These are phyloP conservation scores for Siniperca undulata DNA, from an alignment of 2,797 vertebrate genomes.

Conservation along the genomic window DNA sequence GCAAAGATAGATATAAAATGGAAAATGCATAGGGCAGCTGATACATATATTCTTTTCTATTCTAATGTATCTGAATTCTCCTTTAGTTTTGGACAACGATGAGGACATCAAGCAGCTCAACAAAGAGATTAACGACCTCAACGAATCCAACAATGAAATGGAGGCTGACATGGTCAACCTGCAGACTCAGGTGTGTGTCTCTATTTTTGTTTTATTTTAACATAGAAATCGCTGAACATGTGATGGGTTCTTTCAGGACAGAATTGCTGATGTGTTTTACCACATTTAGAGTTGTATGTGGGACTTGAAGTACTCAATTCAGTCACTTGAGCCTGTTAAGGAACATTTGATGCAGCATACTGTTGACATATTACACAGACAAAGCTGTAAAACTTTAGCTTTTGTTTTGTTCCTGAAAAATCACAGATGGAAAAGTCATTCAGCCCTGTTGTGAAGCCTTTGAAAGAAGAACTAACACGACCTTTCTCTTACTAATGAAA, in stretches of 20 bases:
- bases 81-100: slow-evolving; percentile 93
- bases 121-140: slow-evolving; percentile 97
- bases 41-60: neutral
- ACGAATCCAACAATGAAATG: slow-evolving; percentile 98
- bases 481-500: neutral
- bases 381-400: neutral
- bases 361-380: neutral
- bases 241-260: neutral
- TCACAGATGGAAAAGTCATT: neutral
- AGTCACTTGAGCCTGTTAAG: neutral
- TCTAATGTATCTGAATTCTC: neutral
- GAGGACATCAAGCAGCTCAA: slow-evolving; percentile 99
- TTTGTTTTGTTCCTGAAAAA: neutral
- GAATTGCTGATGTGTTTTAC: neutral
- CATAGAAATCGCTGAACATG: neutral
- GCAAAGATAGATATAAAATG: neutral
- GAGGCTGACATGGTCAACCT: slow-evolving; percentile 97
- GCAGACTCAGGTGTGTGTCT: slow-evolving; percentile 92
- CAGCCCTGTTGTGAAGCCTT: neutral
- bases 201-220: neutral
- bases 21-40: neutral
- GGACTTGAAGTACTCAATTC: neutral
- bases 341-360: neutral
- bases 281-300: neutral
- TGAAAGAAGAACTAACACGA: neutral